Evolutionary conservation across 2,113 vertebrate genomes (phyloP), one percentile per base, ranked within the genome.

Genomic region (Mugil cephalus): DNA sequence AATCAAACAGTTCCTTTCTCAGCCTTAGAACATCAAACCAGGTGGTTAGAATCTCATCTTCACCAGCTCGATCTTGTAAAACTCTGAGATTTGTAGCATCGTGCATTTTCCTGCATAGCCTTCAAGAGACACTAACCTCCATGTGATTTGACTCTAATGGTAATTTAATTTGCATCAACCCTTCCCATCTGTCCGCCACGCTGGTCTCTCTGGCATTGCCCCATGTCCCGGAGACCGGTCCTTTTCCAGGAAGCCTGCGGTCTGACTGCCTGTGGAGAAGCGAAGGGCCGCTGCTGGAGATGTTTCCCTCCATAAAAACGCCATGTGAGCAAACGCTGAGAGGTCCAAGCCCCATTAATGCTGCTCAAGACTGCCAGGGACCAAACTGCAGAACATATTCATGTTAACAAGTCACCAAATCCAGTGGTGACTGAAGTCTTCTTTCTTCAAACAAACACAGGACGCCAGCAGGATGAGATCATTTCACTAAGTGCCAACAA

Each of bases 211-310:
- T 14, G 40, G n/a, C 35, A 50, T 34, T 18, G 42, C 53, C 50
- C 53, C 19, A 46, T 43, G 42, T 56, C 17, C 67, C 40, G 7
- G 72, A 77, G 65, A 36, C 65, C 24, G 1, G 62, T 51, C 42
- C 19, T 79, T 70, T 80, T 84, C 88, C 79, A 78, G 84, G 82
- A 91, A 88, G 80, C 81, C 70, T 92, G 94, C 13, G 92, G 93
- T 91, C 69, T 38, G 86, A 76, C 70, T 34, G 91, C 91, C 91
- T 80, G 80, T 88, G 76, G 93, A 84, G 93, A 91, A 79, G 69
- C 47, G 62, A 88, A 94, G 93, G 79, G 88, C 81, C 91, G 74
- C 90, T n/a, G 82, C 88, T 86, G 84, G 90, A 93, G 85, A 89
- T 42, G 77, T 90, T 93, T 78, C 86, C 86, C 87, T 88, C 66